A percentile compares a stretch with the other conserved stretches of the same genome.
phyloP scores from a whole-genome alignment of 2,888 invertebrate genomes.

The Notodonta ziczac region DNA sequence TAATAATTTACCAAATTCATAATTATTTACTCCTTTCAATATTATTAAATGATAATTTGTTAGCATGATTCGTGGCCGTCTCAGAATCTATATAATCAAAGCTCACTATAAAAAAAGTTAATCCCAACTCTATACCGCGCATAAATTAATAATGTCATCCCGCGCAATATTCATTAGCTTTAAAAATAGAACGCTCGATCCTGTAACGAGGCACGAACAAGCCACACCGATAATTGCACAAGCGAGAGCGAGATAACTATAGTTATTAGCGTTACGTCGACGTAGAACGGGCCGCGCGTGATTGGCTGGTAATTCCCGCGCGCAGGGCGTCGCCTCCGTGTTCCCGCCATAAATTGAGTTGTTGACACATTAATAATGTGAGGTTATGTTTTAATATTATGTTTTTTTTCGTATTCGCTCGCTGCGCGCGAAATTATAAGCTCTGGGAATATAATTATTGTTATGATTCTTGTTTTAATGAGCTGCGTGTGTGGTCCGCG shows the following conservation, averaged over 20 bases:
- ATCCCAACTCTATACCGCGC: conserved; percentile 53
- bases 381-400: conserved; percentile 81
- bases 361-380: conserved; percentile 83
- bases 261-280: conserved; percentile 27
- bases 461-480: conserved; percentile 77
- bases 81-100: conserved; percentile 37
- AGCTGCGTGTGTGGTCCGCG: conserved; percentile 78
- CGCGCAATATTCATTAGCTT: conserved; percentile 53
- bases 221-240: conserved; percentile 5
- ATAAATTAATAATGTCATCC: conserved; percentile 80
- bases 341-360: conserved; percentile 85
- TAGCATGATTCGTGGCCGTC: conserved; percentile 8
- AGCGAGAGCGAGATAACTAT: conserved; percentile 56
- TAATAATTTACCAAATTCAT: conserved; percentile 3
- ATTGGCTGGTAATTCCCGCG: conserved; percentile 70
- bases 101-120: conserved; percentile 48
- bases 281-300: conserved; percentile 47
- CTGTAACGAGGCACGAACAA: conserved; percentile 28
- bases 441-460: conserved; percentile 76
- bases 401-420: conserved; percentile 60
- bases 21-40: too few species aligned
- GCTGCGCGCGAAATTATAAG: conserved; percentile 80
- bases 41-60: too few species aligned
- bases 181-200: conserved; percentile 49
- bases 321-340: conserved; percentile 73